phyloP scores from a whole-genome alignment of 2,888 invertebrate genomes.

The Cephus sareptanus region DNA sequence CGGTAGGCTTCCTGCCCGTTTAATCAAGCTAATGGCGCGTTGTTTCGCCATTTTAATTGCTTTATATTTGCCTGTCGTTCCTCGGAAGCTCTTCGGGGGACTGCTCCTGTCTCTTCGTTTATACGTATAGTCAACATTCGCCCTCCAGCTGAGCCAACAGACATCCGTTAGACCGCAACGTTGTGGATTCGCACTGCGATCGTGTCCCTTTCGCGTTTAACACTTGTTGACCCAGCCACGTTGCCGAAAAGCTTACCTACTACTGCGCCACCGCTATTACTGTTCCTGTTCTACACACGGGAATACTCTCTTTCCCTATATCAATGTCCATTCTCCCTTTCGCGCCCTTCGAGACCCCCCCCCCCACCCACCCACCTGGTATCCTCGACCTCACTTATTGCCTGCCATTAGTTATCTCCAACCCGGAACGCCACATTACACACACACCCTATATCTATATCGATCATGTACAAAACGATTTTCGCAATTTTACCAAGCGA shows the following conservation, averaged over 20 bases:
- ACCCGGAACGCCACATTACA: not conserved
- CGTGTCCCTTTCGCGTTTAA: not conserved
- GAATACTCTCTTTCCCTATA: not conserved
- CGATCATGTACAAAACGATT: not conserved
- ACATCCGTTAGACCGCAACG: not conserved
- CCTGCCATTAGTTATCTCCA: not conserved
- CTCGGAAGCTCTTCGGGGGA: not conserved
- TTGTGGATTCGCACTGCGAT: not conserved
- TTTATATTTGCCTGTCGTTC: not conserved
- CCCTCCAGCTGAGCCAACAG: not conserved
- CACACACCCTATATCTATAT: not conserved
- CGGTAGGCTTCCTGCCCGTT: slow-evolving; percentile 17
- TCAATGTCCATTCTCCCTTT: not conserved
- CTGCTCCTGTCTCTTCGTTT: not conserved
- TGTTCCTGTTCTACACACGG: not conserved
- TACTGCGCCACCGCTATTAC: not conserved
- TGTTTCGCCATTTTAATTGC: slow-evolving; percentile 28
- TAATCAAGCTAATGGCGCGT: slow-evolving; percentile 25
- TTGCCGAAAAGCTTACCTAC: not conserved
- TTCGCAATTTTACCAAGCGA: not conserved
- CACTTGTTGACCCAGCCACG: not conserved
- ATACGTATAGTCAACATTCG: not conserved
- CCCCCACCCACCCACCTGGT: fast-evolving
- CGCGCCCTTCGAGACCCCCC: not conserved
- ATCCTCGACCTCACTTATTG: not conserved